phyloP scores from a whole-genome alignment of 64 coral and sea anemone genomes.

The Pocillopora damicornis region DNA sequence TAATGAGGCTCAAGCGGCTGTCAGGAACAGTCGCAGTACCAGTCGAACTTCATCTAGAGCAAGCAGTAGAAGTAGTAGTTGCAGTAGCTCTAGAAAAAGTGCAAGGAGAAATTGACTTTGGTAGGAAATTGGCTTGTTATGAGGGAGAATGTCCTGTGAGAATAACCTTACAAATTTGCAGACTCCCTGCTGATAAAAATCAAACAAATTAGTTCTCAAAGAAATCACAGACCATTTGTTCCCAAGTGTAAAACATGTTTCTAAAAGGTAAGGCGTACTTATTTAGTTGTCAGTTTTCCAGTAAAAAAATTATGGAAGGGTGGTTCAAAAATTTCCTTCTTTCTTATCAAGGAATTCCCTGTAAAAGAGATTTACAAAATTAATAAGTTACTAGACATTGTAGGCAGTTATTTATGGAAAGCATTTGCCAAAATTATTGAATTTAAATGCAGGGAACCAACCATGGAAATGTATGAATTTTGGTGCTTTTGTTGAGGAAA shows the following conservation, averaged over 20 bases:
- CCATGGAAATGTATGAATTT: slow-evolving; percentile 4
- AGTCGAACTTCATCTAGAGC: slow-evolving; percentile 56
- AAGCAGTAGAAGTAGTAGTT: slow-evolving; percentile 81
- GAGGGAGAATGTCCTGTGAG: background rate
- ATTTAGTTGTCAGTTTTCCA: background rate
- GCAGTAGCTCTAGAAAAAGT: slow-evolving; percentile 62
- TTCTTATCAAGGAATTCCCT: slow-evolving; percentile 18
- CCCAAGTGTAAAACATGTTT: background rate
- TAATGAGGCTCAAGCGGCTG: slow-evolving; percentile 49
- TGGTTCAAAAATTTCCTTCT: background rate
- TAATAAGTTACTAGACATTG: slow-evolving; percentile 6
- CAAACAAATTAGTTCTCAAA: background rate
- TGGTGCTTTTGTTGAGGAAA: slow-evolving; percentile 30
- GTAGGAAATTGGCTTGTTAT: slow-evolving; percentile 2
- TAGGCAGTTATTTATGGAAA: slow-evolving; percentile 43
- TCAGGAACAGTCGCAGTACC: slow-evolving; percentile 57
- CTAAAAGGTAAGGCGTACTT: background rate
- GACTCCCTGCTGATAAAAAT: background rate
- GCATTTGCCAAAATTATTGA: slow-evolving; percentile 12
- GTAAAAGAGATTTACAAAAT: slow-evolving; percentile 35
- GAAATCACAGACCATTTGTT: background rate
- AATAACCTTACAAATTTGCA: too few relatives aligned
- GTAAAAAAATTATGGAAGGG: background rate
- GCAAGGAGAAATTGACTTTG: slow-evolving; percentile 53
- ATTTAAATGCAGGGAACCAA: background rate